phyloP scores from a whole-genome alignment of 1,140 invertebrate genomes.

The Scaptomyza pallida region DNA sequence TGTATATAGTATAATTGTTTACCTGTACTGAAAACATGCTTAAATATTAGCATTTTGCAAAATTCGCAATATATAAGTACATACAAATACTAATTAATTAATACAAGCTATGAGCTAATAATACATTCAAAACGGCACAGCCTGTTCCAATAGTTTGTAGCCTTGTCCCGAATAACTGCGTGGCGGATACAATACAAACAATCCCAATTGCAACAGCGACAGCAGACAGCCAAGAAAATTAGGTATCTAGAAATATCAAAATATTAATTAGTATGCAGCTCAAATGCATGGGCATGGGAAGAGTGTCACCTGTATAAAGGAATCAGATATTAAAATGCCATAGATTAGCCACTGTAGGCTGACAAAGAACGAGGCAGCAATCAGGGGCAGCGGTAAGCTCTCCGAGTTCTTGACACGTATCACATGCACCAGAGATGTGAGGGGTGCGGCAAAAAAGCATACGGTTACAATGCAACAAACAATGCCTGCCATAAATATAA shows the following conservation, averaged over 20 bases:
- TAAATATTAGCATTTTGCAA: slow-evolving; percentile 41
- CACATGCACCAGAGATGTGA: slow-evolving; percentile 90
- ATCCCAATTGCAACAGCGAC: slow-evolving; percentile 87
- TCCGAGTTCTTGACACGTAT: slow-evolving; percentile 90
- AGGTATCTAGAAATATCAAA: slow-evolving; percentile 87
- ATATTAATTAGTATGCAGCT: not conserved
- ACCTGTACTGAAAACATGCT: slow-evolving; percentile 54
- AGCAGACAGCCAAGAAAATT: slow-evolving; percentile 90
- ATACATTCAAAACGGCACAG: slow-evolving; percentile 62
- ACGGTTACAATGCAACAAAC: slow-evolving; percentile 90
- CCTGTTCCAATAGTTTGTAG: slow-evolving; percentile 77
- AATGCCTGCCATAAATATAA: slow-evolving; percentile 85
- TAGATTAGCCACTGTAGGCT: slow-evolving; percentile 91
- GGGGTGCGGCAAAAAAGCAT: slow-evolving; percentile 91
- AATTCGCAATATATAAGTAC: slow-evolving; percentile 47
- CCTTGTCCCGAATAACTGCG: slow-evolving; percentile 81
- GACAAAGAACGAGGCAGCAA: slow-evolving; percentile 90
- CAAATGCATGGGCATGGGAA: slow-evolving; percentile 27
- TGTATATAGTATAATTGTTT: slow-evolving; percentile 43
- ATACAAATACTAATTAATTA: slow-evolving; percentile 31
- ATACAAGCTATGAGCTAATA: not conserved
- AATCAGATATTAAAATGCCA: slow-evolving; percentile 88
- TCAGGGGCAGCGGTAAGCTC: slow-evolving; percentile 91
- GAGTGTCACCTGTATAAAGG: slow-evolving; percentile 88
- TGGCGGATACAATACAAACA: slow-evolving; percentile 89